Conservation (phyloP, 1,140 invertebrate species). For the Oncopeltus fasciatus region DNA sequence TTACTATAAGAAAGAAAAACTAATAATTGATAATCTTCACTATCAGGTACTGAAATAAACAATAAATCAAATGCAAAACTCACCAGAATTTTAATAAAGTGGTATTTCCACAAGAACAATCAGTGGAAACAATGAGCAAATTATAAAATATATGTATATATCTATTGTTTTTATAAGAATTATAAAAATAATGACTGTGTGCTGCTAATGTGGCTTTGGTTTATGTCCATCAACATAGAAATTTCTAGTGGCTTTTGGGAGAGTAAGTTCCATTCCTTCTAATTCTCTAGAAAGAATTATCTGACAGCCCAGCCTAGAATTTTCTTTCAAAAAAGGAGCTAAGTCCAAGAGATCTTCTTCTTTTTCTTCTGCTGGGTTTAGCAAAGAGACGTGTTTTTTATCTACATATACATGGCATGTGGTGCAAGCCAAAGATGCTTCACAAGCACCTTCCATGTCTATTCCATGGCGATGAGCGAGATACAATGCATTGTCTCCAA, state of each 20-base stretch:
- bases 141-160: too few species aligned
- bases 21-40: too few species aligned
- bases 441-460: slow-evolving; percentile 96
- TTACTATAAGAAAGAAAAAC: too few species aligned
- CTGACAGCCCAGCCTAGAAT: slow-evolving; percentile 93
- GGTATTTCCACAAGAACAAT: too few species aligned
- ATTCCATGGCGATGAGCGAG: slow-evolving; percentile 83
- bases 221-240: slow-evolving; percentile 98
- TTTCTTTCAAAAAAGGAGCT: slow-evolving; percentile 89
- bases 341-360: slow-evolving; percentile 96
- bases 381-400: slow-evolving; percentile 54
- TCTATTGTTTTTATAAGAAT: too few species aligned
- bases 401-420: slow-evolving; percentile 96
- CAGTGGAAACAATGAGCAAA: too few species aligned
- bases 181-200: too few species aligned
- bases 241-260: slow-evolving; percentile 86
- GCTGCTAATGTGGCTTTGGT: slow-evolving; percentile 74
- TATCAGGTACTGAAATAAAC: too few species aligned
- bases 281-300: slow-evolving; percentile 83
- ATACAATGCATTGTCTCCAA: slow-evolving; percentile 91
- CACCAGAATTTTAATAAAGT: too few species aligned
- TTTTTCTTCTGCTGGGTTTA: slow-evolving; percentile 66
- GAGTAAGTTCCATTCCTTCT: slow-evolving; percentile 72
- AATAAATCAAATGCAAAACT: too few species aligned
- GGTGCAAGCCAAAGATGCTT: slow-evolving; percentile 93